A percentile compares a stretch with the other conserved stretches of the same genome.
Evolutionary conservation across 2,113 vertebrate species (phyloP).

Genomic region (Corythornis madagascariensis): DNA sequence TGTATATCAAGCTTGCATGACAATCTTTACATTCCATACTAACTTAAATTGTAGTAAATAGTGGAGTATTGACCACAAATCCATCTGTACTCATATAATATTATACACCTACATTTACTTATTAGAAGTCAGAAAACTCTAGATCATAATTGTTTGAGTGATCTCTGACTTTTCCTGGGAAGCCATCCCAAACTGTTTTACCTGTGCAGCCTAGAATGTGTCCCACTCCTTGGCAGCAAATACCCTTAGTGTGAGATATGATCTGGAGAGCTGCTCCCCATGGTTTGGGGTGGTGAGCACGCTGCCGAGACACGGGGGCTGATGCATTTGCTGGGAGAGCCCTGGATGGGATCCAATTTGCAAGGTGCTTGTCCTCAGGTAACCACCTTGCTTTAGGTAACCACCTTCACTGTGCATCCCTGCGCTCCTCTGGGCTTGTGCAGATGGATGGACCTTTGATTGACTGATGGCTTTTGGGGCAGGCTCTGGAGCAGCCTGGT

Average conservation of each 20-base stretch:
- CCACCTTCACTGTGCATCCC: not conserved
- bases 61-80: not conserved
- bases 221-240: not conserved
- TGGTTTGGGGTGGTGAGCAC: too few species aligned
- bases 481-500: fast-evolving
- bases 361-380: not conserved
- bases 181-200: not conserved
- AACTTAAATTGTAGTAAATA: not conserved
- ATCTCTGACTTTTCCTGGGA: not conserved
- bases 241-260: too few species aligned
- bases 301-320: fast-evolving
- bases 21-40: not conserved
- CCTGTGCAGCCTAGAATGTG: not conserved
- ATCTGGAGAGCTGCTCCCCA: not conserved
- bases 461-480: not conserved
- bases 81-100: not conserved
- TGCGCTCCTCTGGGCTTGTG: not conserved
- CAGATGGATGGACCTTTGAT: not conserved
- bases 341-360: not conserved
- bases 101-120: not conserved
- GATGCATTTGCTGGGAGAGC: not conserved
- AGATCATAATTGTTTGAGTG: not conserved
- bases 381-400: too few species aligned
- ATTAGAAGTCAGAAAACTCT: not conserved
- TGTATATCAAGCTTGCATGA: fast-evolving